phyloP scores from a whole-genome alignment of 2,888 invertebrate species.

The Plusia festucae region DNA sequence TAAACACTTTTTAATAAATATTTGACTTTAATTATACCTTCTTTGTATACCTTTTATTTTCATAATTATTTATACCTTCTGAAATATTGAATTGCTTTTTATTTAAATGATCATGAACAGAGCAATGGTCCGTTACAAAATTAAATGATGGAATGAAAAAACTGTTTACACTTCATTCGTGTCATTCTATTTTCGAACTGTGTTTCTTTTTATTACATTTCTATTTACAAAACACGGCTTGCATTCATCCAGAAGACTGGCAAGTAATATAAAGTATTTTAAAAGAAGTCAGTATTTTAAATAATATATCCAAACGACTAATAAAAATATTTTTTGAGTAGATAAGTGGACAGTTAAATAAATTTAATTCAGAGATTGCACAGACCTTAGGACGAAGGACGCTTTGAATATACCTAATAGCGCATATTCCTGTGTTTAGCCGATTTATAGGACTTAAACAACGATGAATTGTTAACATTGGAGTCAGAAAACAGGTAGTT shows the following conservation, averaged over 20 bases:
- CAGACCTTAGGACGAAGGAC: no score
- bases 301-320: no score
- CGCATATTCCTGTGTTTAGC: background rate
- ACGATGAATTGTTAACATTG: background rate
- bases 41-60: background rate
- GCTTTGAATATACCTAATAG: no score
- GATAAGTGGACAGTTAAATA: no score
- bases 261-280: background rate
- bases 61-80: background rate
- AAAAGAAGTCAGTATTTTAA: no score
- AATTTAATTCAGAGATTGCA: no score
- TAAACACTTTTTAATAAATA: no score
- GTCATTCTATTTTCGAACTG: background rate
- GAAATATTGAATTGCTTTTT: background rate
- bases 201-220: constrained; percentile 9
- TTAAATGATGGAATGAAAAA: background rate
- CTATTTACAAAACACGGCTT: constrained; percentile 7
- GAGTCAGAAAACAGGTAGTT: background rate
- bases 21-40: background rate
- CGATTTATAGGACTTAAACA: background rate
- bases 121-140: background rate
- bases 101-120: background rate
- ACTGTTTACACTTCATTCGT: background rate
- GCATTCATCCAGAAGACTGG: constrained; percentile 6
- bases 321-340: no score